Evolutionary conservation across 2,113 vertebrate species (phyloP).

Genomic region (Gopherus flavomarginatus): DNA sequence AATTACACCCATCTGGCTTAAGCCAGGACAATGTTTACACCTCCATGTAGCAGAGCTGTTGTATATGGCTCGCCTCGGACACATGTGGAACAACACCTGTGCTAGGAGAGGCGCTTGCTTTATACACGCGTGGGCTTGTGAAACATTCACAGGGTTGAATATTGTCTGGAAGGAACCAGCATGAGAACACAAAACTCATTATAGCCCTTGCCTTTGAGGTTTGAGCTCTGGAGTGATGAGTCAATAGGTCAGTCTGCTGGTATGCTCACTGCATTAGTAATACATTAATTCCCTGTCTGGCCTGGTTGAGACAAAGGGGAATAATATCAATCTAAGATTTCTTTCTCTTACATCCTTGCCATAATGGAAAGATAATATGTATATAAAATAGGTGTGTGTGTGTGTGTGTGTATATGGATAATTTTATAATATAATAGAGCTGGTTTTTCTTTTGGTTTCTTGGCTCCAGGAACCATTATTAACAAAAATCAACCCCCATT

Average conservation of each 20-base stretch:
- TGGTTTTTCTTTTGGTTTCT: background rate
- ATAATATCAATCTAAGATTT: conserved; percentile 32
- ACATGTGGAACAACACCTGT: background rate
- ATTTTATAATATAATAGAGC: background rate
- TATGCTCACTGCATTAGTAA: background rate
- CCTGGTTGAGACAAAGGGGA: background rate
- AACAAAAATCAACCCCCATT: background rate
- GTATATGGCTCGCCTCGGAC: background rate
- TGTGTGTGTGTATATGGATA: background rate
- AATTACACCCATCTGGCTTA: too few relatives aligned
- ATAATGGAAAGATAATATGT: background rate
- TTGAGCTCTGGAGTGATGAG: background rate
- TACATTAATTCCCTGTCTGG: background rate
- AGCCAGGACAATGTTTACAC: background rate
- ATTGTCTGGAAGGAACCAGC: background rate
- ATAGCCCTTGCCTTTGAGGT: background rate
- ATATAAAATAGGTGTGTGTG: background rate
- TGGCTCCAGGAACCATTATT: background rate
- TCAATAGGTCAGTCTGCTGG: background rate
- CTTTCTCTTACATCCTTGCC: conserved; percentile 27
- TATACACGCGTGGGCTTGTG: background rate
- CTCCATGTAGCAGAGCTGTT: background rate
- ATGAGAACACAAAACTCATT: rapidly evolving
- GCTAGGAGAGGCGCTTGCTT: background rate
- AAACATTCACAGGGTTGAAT: background rate